Evolutionary conservation across 2,113 vertebrate genomes (phyloP).

Genomic region (Aix galericulata): DNA sequence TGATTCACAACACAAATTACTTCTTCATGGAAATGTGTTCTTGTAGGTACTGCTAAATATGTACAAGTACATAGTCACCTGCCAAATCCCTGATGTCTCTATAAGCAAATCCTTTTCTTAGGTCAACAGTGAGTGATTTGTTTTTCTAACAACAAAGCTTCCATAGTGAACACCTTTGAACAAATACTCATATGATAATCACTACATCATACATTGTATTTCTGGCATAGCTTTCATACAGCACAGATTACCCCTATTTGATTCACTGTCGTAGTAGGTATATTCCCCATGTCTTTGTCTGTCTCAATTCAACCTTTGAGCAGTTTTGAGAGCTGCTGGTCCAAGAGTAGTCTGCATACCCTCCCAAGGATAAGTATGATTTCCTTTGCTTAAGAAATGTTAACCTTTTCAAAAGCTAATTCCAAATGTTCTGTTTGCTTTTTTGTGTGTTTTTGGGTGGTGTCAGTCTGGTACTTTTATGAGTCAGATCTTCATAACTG

Average conservation of each 20-base stretch:
- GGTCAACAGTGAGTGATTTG: not conserved
- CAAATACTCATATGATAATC: not conserved
- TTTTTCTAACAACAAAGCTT: not conserved
- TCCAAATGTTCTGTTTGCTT: slow-evolving; percentile 37
- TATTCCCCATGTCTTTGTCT: not conserved
- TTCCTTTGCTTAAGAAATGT: not conserved
- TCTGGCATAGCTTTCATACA: not conserved
- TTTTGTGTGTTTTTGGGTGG: not conserved
- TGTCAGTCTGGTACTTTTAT: slow-evolving; percentile 42
- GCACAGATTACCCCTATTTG: not conserved
- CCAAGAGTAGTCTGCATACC: not conserved
- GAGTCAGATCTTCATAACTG: slow-evolving; percentile 35
- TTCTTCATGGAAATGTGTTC: not conserved
- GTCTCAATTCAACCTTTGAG: not conserved
- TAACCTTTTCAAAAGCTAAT: slow-evolving; percentile 49
- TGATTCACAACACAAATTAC: not conserved
- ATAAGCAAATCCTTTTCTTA: not conserved
- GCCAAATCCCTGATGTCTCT: not conserved
- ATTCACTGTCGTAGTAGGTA: rapidly evolving
- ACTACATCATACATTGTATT: not conserved
- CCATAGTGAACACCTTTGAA: not conserved
- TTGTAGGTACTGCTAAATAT: not conserved
- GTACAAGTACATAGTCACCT: not conserved
- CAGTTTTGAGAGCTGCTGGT: not conserved
- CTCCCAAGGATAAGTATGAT: not conserved